Base-by-base conservation (phyloP, 2,888 invertebrate genomes). In the Papilio protenor region DNA sequence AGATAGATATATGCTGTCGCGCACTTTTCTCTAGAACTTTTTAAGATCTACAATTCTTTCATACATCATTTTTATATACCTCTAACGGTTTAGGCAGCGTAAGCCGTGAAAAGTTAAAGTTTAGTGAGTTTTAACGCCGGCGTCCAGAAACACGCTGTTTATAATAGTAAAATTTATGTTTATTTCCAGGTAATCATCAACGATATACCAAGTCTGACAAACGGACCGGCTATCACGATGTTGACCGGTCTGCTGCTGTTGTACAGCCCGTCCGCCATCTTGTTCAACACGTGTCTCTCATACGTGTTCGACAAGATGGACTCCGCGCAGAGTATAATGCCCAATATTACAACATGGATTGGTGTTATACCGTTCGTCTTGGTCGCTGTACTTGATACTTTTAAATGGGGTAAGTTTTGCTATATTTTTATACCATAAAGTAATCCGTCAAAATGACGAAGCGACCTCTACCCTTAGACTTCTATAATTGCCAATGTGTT, bases 281-380 rank as follows among this genome's bases (percentile, higher is more conserved):
- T 98, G 81, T 97, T 97, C 87, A 96, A 96, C 83, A 97, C 98
- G 0, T 96, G 97, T 82, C 92, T 97, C 55, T 97, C 97, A 47
- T 98, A 97, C 86, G 95, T 97, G 74, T 98, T 98, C 88, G 96
- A 97, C 88, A 97, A 97, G 86, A 96, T 96, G 94, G 98, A 98
- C 87, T 97, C 97, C 6, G 97, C 97, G 1, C 97, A 97, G 86
- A 96, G 97, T 79, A 96, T 98, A 81, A 95, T 97, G 89, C 97
- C 97, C 0, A 97, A 97, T 85, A 96, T 97, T 45, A 96, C 96
- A 18, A 97, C 97, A 0, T 96, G 97, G 91, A 92, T 97, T 59
- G 97, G 97, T 0, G 95, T 97, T 73, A 95, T 98, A 81, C 97
- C 98, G 0, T 98, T 97, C 86, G 91, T 97, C 23, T 87, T 97